A percentile compares a stretch with the other conserved stretches of the same genome.
Evolutionary conservation across 1,140 invertebrate genomes (phyloP).

Genomic region (Lucilia sericata): DNA sequence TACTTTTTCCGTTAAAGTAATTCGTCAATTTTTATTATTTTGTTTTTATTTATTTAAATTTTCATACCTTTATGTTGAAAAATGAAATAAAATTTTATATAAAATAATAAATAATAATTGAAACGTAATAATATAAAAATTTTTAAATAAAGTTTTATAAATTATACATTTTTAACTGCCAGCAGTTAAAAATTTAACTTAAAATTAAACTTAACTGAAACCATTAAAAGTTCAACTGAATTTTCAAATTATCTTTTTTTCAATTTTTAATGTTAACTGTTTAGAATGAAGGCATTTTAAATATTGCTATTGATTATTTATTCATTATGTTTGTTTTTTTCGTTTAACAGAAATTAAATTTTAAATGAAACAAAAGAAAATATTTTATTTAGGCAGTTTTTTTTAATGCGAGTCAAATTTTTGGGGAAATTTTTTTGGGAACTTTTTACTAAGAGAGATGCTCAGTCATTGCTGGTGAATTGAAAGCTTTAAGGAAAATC

Average conservation of each 20-base stretch:
- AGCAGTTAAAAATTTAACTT: slow-evolving; percentile 26
- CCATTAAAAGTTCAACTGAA: background rate
- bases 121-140: background rate
- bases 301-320: slow-evolving; percentile 45
- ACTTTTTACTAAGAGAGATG: no score
- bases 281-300: slow-evolving; percentile 44
- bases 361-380: background rate
- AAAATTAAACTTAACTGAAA: background rate
- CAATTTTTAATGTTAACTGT: slow-evolving; percentile 36
- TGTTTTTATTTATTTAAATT: background rate
- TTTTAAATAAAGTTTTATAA: slow-evolving; percentile 20
- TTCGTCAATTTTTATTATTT: slow-evolving; percentile 28
- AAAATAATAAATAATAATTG: slow-evolving; percentile 7
- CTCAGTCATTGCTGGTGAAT: no score
- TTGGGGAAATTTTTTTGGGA: no score
- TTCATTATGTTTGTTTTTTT: slow-evolving; percentile 37
- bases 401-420: background rate
- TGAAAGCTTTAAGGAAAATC: no score
- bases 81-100: background rate
- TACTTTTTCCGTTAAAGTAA: slow-evolving; percentile 44
- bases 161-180: slow-evolving; percentile 32
- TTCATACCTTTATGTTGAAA: slow-evolving; percentile 25
- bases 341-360: background rate
- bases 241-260: background rate
- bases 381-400: background rate